phyloP scores from a whole-genome alignment of 2,797 vertebrate genomes.

The Sebastes diploproa region DNA sequence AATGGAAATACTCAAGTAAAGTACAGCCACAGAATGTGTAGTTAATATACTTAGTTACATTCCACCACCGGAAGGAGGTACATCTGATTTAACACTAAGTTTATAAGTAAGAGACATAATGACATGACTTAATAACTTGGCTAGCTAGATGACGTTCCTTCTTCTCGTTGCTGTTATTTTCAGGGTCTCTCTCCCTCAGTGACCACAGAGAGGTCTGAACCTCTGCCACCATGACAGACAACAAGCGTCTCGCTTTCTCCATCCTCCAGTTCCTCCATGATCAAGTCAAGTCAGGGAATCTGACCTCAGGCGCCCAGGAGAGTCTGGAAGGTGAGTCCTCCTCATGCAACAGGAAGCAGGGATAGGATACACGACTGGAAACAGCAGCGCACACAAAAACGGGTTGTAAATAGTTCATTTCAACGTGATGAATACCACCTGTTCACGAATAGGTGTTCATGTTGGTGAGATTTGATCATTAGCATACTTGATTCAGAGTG shows the following conservation, averaged over 20 bases:
- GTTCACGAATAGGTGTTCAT: neutral
- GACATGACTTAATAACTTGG: neutral
- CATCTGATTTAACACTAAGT: neutral
- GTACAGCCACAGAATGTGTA: neutral
- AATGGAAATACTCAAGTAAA: neutral
- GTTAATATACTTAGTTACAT: neutral
- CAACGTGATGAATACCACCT: neutral
- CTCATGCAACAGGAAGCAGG: neutral
- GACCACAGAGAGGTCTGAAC: constrained; percentile 54
- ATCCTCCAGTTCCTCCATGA: constrained; percentile 94
- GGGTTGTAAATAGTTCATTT: neutral
- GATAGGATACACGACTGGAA: neutral
- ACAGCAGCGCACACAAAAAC: too few species aligned
- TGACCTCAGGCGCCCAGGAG: constrained; percentile 92
- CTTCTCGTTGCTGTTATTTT: too few species aligned
- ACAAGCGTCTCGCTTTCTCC: constrained; percentile 92
- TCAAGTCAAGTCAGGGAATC: constrained; percentile 87
- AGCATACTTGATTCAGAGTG: neutral
- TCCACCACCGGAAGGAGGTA: neutral
- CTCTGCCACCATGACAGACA: constrained; percentile 88
- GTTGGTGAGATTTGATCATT: neutral
- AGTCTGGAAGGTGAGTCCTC: constrained; percentile 90
- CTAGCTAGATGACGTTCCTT: neutral
- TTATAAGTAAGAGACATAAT: neutral
- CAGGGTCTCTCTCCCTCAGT: constrained; percentile 35